Evolutionary conservation across 2,888 invertebrate species (phyloP), one percentile per base, ranked within the genome.

Genomic region (Clanis bilineata): DNA sequence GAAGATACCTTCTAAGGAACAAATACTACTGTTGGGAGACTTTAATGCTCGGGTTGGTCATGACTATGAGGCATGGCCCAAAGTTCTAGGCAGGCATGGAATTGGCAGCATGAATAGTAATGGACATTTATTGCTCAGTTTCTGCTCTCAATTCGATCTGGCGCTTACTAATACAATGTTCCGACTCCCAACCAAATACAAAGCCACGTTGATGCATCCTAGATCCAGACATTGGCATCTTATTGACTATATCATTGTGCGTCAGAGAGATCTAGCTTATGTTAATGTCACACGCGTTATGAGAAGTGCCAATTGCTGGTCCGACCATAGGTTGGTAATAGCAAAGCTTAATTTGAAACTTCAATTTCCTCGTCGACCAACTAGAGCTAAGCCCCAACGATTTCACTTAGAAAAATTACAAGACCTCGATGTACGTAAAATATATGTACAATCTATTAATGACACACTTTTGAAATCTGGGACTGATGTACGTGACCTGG

Each of bases 181-280:
- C 23, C 56, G 71, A 57, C 64, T 74, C 1, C 51, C 66, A 0
- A 64, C 58, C 0, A 74, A 72, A 41, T n/a, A 70, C 23, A 73
- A 75, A n/a, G 65, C 60, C 0, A 69, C 71, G 0, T 72, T 70
- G 70, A 73, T 72, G 73, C 71, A 76, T 18, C 56, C 59, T 1
- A 7, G 56, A 1, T 59, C 59, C 0, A 59, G 56, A 15, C 61
- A 61, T 15, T 58, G 58, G 57, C 45, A 44, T 21, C 25, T 57
- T 2, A 32, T 44, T 6, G 44, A 45, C 21, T 45, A 25, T 25
- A 6, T 6, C 6, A 25, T 25, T 3, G 25, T 25, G 6, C 25
- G 38, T 4, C 22, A 36, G 3, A 9, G 10, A 7, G 38, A n/a
- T 12, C 23, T 22, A 1, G 10, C 10, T 15, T 12, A 55, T 6